Conservation (phyloP, 2,888 invertebrate genomes). For the Amphipoea lucens region DNA sequence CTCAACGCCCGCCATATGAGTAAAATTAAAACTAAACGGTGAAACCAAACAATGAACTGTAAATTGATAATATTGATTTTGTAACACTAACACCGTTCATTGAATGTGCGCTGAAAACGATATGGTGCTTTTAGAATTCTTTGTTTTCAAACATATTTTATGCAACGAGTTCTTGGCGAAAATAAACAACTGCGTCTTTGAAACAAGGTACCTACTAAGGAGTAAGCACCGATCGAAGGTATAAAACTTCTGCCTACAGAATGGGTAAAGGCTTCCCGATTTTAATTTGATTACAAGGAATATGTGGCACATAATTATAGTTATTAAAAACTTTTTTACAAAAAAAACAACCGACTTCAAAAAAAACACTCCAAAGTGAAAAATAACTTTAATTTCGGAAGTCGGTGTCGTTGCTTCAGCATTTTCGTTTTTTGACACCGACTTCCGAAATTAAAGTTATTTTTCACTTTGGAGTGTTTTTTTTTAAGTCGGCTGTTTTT, state of each 20-base stretch:
- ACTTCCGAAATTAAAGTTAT: no score
- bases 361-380: no score
- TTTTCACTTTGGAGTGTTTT: no score
- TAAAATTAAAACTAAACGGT: constrained; percentile 44
- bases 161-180: background rate
- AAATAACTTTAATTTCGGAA: no score
- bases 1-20: constrained; percentile 9
- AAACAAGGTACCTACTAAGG: background rate
- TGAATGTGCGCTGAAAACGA: constrained; percentile 30
- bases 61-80: constrained; percentile 55
- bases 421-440: no score
- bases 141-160: constrained; percentile 22
- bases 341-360: no score
- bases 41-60: constrained; percentile 54
- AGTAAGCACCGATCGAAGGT: background rate
- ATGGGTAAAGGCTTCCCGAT: background rate
- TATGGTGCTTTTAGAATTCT: constrained; percentile 18
- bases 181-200: background rate
- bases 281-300: background rate
- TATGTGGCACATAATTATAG: background rate
- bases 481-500: no score
- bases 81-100: constrained; percentile 41
- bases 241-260: background rate
- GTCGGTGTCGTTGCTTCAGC: no score
- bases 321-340: background rate